phyloP scores from a whole-genome alignment of 2,113 vertebrate genomes.

The Rousettus leschenaultii region DNA sequence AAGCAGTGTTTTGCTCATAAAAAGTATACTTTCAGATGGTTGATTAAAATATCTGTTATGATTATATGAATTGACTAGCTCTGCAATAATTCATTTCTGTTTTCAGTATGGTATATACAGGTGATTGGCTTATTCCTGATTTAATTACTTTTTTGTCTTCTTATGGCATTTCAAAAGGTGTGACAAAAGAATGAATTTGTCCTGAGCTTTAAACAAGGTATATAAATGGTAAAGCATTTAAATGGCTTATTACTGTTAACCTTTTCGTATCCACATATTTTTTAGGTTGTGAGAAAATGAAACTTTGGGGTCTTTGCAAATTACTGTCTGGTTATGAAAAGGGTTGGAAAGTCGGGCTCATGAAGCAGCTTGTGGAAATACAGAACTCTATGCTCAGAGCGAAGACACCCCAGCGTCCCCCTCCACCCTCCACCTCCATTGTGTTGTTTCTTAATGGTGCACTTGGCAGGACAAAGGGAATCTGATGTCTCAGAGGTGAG shows the following conservation, averaged over 20 bases:
- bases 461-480: conserved; percentile 67
- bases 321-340: background rate
- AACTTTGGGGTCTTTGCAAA: background rate
- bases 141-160: background rate
- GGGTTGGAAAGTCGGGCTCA: background rate
- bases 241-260: background rate
- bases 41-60: background rate
- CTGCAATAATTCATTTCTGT: background rate
- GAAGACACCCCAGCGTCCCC: conserved; percentile 10
- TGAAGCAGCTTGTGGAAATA: background rate
- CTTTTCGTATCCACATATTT: background rate
- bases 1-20: background rate
- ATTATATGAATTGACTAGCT: background rate
- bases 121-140: background rate
- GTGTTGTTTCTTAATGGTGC: conserved; percentile 76
- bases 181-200: background rate
- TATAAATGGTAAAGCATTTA: background rate
- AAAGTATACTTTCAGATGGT: background rate
- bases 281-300: background rate
- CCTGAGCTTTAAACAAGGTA: conserved; percentile 31
- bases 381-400: background rate
- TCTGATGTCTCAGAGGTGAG: conserved; percentile 76
- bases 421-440: background rate
- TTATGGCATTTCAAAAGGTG: background rate
- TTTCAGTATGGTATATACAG: background rate